A percentile compares a stretch with the other conserved stretches of the same genome.
Evolutionary conservation across 2,888 invertebrate genomes (phyloP).

Genomic region (Melinaea menophilus): DNA sequence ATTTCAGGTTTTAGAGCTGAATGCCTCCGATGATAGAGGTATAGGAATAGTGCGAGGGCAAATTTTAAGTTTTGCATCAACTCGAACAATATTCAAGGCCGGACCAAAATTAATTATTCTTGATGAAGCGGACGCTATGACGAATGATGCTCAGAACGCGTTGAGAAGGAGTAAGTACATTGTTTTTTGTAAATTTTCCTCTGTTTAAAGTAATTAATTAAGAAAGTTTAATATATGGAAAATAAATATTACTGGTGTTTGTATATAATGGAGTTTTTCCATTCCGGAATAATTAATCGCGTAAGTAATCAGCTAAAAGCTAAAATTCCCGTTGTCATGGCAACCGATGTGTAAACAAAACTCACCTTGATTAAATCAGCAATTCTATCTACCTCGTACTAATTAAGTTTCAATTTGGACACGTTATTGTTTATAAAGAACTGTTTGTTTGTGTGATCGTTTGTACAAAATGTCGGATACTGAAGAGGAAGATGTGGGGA

Average conservation of each 20-base stretch:
- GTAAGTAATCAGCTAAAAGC: background rate
- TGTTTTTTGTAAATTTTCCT: too few relatives aligned
- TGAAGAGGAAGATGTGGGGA: constrained; percentile 80
- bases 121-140: constrained; percentile 99
- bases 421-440: background rate
- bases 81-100: constrained; percentile 94
- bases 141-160: constrained; percentile 99
- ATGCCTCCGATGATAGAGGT: constrained; percentile 99
- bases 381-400: background rate
- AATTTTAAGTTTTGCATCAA: constrained; percentile 97
- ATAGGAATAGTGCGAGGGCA: constrained; percentile 96
- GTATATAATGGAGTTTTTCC: too few relatives aligned
- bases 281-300: too few relatives aligned
- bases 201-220: too few relatives aligned
- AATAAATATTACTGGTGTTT: too few relatives aligned
- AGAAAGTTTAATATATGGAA: background rate
- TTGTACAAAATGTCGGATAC: constrained; percentile 79
- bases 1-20: constrained; percentile 89
- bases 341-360: constrained; percentile 18
- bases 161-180: constrained; percentile 87
- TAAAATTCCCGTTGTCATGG: constrained; percentile 10
- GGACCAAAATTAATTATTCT: constrained; percentile 97
- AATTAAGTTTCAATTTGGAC: background rate
- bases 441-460: background rate
- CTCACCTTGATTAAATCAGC: background rate